These are phyloP conservation scores for Anguilla rostrata DNA, from an alignment of 2,113 vertebrate genomes.

Conservation along the genomic window DNA sequence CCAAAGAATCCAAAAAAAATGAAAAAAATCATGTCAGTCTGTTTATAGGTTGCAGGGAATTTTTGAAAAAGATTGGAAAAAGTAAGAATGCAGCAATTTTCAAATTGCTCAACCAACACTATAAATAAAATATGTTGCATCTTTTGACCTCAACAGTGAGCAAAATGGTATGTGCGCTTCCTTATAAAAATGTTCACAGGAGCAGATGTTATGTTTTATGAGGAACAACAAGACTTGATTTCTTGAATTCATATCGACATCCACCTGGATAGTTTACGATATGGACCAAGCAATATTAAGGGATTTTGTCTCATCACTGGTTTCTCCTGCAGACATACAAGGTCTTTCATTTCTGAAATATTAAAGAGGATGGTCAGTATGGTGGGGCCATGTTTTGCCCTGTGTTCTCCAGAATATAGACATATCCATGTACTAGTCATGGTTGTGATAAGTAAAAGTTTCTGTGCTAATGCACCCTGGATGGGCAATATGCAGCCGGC, in stretches of 20 bases:
- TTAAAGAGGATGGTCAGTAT: not conserved
- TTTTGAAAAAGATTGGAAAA: not conserved
- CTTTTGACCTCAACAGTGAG: not conserved
- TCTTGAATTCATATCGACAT: not conserved
- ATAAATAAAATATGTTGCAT: not conserved
- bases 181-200: not conserved
- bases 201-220: not conserved
- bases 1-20: not conserved
- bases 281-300: not conserved
- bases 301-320: not conserved
- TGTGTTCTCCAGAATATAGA: not conserved
- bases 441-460: not conserved
- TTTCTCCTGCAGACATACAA: not conserved
- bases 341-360: slow-evolving; percentile 11
- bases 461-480: not conserved
- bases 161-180: not conserved
- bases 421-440: not conserved
- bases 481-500: not conserved
- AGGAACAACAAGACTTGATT: not conserved
- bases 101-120: not conserved
- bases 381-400: not conserved
- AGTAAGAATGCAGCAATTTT: not conserved
- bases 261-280: not conserved
- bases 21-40: too few relatives aligned
- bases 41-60: too few relatives aligned